A percentile compares a stretch with the other conserved stretches of the same genome.
phyloP scores from a whole-genome alignment of 1,140 invertebrate genomes.

The Planococcus citri region DNA sequence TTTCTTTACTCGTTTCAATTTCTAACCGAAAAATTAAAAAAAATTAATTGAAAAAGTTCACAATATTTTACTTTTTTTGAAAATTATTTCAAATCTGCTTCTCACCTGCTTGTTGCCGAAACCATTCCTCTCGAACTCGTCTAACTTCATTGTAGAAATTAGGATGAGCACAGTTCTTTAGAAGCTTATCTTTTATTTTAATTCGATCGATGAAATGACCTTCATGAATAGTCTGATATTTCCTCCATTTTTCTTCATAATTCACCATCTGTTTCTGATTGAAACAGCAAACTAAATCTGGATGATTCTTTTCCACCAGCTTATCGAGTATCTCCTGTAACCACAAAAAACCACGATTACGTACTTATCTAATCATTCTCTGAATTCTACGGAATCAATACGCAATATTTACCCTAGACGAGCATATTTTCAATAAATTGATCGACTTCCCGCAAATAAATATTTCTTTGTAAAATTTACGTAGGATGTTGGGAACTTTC shows the following conservation, averaged over 20 bases:
- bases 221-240: not conserved
- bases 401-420: not conserved
- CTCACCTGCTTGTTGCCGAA: not conserved
- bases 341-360: not conserved
- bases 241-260: not conserved
- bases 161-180: not conserved
- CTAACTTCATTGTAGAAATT: not conserved
- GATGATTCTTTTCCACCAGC: not conserved
- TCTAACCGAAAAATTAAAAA: no score
- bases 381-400: not conserved
- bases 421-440: constrained; percentile 12
- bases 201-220: not conserved
- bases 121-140: not conserved
- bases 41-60: no score
- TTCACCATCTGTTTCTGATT: not conserved
- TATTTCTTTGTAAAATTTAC: constrained; percentile 11
- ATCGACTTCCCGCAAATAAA: constrained; percentile 3
- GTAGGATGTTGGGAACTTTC: not conserved
- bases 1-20: no score
- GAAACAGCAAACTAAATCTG: not conserved
- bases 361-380: not conserved
- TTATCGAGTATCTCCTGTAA: not conserved
- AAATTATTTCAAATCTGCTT: no score
- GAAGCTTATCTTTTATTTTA: not conserved
- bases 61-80: no score